These are phyloP conservation scores for Drosophila ezoana DNA, from an alignment of 2,888 invertebrate species.

Conservation along the genomic window DNA sequence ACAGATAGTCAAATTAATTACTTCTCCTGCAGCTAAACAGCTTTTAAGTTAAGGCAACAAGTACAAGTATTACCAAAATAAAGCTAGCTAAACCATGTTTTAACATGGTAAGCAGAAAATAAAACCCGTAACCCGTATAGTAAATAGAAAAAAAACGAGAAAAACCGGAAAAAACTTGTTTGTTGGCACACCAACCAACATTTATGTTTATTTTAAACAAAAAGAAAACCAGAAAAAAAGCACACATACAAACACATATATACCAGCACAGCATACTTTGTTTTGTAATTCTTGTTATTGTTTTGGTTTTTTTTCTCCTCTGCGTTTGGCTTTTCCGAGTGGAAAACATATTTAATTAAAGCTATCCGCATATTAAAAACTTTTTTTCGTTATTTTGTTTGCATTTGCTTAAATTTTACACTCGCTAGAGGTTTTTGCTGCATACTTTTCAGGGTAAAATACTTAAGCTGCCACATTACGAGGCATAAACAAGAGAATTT, in stretches of 20 bases:
- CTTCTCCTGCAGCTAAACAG: not conserved
- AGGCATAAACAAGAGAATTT: conserved; percentile 66
- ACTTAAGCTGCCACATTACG: conserved; percentile 79
- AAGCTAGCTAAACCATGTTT: not conserved
- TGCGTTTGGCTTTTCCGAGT: conserved; percentile 66
- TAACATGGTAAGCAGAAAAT: not conserved
- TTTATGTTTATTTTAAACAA: conserved; percentile 56
- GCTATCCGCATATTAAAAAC: conserved; percentile 81
- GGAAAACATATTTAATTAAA: conserved; percentile 81
- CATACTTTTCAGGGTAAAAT: conserved; percentile 56
- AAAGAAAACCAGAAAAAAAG: conserved; percentile 47
- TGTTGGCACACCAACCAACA: conserved; percentile 63
- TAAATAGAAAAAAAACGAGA: conserved; percentile 15
- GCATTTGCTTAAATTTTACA: conserved; percentile 66
- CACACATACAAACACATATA: conserved; percentile 15
- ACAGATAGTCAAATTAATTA: no score
- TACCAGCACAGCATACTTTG: conserved; percentile 8
- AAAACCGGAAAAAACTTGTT: conserved; percentile 34
- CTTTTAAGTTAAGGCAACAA: not conserved
- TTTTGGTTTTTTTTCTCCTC: conserved; percentile 18
- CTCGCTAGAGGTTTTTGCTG: conserved; percentile 56
- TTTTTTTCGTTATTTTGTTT: conserved; percentile 48
- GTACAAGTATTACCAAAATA: not conserved
- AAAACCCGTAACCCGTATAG: conserved; percentile 4
- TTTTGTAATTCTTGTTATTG: conserved; percentile 34